Percentiles rank a stretch among this genome's conserved stretches.
phyloP scores from a whole-genome alignment of 2,113 vertebrate species.

The Notothenia coriiceps region DNA sequence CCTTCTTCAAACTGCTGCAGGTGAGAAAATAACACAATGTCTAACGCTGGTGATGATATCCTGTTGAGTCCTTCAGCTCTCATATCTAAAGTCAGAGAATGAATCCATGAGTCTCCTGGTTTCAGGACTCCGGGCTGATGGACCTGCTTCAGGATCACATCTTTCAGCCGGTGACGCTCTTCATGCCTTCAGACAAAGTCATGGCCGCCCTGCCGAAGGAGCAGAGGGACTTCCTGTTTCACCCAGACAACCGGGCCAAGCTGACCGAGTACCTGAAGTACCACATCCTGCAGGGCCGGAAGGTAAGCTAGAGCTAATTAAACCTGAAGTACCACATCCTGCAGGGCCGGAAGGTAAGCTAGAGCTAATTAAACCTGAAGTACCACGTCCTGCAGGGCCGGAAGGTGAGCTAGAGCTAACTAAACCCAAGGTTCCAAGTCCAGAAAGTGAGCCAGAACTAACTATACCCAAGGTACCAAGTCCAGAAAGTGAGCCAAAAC shows the following conservation, averaged over 20 bases:
- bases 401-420: slow-evolving; percentile 76
- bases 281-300: slow-evolving; percentile 87
- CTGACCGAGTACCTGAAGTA: slow-evolving; percentile 91
- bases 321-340: slow-evolving; percentile 90
- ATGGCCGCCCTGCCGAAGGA: slow-evolving; percentile 85
- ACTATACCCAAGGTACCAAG: no score
- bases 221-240: slow-evolving; percentile 90
- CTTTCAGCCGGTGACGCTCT: slow-evolving; percentile 89
- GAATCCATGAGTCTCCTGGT: not conserved
- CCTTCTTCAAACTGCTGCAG: slow-evolving; percentile 89
- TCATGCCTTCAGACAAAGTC: slow-evolving; percentile 89
- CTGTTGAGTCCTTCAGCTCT: not conserved
- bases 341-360: not conserved
- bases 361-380: no score
- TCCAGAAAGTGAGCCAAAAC: no score
- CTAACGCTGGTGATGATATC: not conserved
- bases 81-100: no score
- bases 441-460: slow-evolving; percentile 78
- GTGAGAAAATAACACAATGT: slow-evolving; percentile 72
- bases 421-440: slow-evolving; percentile 89
- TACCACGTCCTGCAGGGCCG: not conserved
- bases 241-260: slow-evolving; percentile 82
- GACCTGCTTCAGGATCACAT: slow-evolving; percentile 81
- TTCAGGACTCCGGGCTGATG: slow-evolving; percentile 88
- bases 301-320: slow-evolving; percentile 72